Percentiles rank a stretch among this genome's conserved stretches.
These are phyloP conservation scores for Caenorhabditis sulstoni DNA, from an alignment of 2,888 invertebrate genomes.

Conservation along the genomic window DNA sequence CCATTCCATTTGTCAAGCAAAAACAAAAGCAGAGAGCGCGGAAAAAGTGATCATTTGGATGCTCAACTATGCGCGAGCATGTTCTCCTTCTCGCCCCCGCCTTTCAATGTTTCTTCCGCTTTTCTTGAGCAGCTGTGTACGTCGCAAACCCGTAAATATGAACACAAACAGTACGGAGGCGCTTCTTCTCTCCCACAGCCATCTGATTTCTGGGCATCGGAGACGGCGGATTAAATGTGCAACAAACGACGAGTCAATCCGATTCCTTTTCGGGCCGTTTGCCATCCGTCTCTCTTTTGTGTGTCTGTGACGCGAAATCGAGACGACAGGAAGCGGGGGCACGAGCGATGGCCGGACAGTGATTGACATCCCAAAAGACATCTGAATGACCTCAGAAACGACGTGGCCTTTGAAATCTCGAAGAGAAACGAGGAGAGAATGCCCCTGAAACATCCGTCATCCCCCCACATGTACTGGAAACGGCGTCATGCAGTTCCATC, in stretches of 20 bases:
- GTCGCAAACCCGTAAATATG: slow-evolving; percentile 51
- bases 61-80: slow-evolving; percentile 51
- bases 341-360: slow-evolving; percentile 22
- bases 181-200: slow-evolving; percentile 7
- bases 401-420: too few species aligned
- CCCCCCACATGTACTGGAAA: too few species aligned
- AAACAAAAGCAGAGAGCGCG: slow-evolving; percentile 16
- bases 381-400: too few species aligned
- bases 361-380: slow-evolving; percentile 14
- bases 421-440: too few species aligned
- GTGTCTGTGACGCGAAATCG: slow-evolving; percentile 33
- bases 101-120: slow-evolving; percentile 38
- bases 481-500: too few species aligned
- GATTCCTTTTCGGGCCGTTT: slow-evolving; percentile 24
- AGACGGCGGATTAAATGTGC: slow-evolving; percentile 43
- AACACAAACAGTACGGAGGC: slow-evolving; percentile 24
- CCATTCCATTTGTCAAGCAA: slow-evolving; percentile 16
- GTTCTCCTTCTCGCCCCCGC: slow-evolving; percentile 46
- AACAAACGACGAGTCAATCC: slow-evolving; percentile 29
- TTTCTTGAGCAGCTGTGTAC: slow-evolving; percentile 27
- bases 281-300: slow-evolving; percentile 1
- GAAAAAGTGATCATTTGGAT: slow-evolving; percentile 52
- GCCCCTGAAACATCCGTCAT: too few species aligned
- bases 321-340: slow-evolving; percentile 18
- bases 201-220: slow-evolving; percentile 47